phyloP scores from a whole-genome alignment of 1,140 invertebrate genomes.

The Battus philenor region DNA sequence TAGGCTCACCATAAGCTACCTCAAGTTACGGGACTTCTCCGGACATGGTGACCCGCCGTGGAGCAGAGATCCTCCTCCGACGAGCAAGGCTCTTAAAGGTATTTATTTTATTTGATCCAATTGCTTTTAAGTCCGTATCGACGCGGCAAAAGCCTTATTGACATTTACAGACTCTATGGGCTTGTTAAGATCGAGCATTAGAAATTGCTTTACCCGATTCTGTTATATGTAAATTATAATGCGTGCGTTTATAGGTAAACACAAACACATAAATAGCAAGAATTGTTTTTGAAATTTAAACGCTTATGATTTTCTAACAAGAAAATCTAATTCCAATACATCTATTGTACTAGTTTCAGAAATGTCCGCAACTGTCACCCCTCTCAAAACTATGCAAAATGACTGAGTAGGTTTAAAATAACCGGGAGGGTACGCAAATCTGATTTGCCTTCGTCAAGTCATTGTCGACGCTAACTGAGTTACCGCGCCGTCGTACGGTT shows the following conservation, averaged over 20 bases:
- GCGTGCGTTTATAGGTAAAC: too few species aligned
- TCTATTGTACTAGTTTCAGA: constrained; percentile 6
- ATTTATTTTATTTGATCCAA: constrained; percentile 42
- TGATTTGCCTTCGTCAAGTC: constrained; percentile 72
- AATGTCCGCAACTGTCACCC: constrained; percentile 21
- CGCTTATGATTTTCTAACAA: not conserved
- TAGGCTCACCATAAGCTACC: constrained; percentile 97
- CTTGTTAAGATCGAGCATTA: too few species aligned
- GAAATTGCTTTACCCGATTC: too few species aligned
- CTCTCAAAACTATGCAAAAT: constrained; percentile 62
- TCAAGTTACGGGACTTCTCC: constrained; percentile 96
- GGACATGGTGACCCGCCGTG: constrained; percentile 96
- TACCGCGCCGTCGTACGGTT: constrained; percentile 28
- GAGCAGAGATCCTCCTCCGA: constrained; percentile 85
- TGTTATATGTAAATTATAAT: too few species aligned
- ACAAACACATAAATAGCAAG: too few species aligned
- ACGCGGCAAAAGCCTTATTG: too few species aligned
- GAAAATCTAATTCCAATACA: constrained; percentile 6
- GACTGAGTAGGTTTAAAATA: constrained; percentile 68
- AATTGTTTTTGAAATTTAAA: too few species aligned
- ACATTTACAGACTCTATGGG: too few species aligned
- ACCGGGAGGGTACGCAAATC: constrained; percentile 66
- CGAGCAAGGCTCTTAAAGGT: constrained; percentile 92
- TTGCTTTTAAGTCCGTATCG: not conserved
- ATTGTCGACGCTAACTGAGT: constrained; percentile 63